These are phyloP conservation scores for Bubo bubo DNA, from an alignment of 2,113 vertebrate genomes.

Conservation along the genomic window DNA sequence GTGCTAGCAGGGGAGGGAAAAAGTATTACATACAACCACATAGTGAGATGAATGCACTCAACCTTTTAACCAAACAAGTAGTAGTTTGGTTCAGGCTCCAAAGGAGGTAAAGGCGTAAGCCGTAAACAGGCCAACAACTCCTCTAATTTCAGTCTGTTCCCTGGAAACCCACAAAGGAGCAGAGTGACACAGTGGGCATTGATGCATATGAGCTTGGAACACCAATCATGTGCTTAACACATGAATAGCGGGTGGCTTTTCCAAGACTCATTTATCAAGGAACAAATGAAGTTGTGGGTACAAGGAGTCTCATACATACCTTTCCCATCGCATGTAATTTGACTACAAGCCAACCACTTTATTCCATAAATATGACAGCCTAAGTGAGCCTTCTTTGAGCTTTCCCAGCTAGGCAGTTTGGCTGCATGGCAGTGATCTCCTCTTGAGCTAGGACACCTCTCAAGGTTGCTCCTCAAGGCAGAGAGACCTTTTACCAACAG, in stretches of 20 bases:
- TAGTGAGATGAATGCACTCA: too few relatives aligned
- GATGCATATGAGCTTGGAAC: background rate
- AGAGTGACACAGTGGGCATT: background rate
- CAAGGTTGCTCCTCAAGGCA: background rate
- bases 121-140: background rate
- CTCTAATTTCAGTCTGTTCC: background rate
- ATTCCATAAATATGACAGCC: background rate
- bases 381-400: background rate
- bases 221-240: background rate
- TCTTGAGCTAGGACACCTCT: background rate
- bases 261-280: constrained; percentile 6
- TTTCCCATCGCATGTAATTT: background rate
- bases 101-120: background rate
- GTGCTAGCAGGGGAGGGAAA: background rate
- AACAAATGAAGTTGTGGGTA: constrained; percentile 14
- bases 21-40: rapidly evolving
- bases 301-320: background rate
- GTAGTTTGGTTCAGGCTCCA: background rate
- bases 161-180: background rate
- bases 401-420: background rate
- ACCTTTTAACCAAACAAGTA: rapidly evolving
- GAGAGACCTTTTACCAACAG: background rate
- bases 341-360: background rate
- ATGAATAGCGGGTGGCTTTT: background rate
- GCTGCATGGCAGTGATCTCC: background rate